Evolutionary conservation across 2,113 vertebrate genomes (phyloP), one percentile per base, ranked within the genome.

Genomic region (Aptenodytes patagonicus): DNA sequence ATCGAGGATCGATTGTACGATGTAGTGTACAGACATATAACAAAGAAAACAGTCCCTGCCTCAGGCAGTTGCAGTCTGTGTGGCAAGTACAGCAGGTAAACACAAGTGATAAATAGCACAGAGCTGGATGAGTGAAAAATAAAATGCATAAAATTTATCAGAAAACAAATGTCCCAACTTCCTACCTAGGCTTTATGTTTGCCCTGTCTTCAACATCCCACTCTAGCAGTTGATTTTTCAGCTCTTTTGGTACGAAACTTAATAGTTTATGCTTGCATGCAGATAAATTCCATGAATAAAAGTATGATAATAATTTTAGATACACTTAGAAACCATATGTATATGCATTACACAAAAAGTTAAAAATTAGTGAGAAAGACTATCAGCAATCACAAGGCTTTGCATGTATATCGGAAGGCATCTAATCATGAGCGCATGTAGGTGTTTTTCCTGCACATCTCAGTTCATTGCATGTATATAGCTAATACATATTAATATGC

Each of bases 31-130:
- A 91, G 94, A 87, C 52, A 72, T 44, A 87, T 65, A 95, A 93
- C 57, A 95, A 87, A 97, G 69, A 69, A 93, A 95, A 84, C 73
- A 69, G 83, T 70, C 61, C 81, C 80, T 94, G 89, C 91, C 89
- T 95, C 89, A 79, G 77, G 94, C 77, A 76, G 47, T 65, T 34
- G 5, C 62, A 91, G 54, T 72, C 70, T 72, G 49, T 89, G 86
- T 18, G 7, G 73, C 38, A 81, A 92, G 61, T 65, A 60, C n/a
- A 87, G 69, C 72, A 90, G 64, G 83, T 93, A 95, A 94, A 92
- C 52, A 87, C 52, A 75, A 79, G 28, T 79, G 89, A 95, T 79
- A 92, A 93, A 95, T 51, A 68, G 22, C 34, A 82, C n/a, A 29
- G 28, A 46, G 28, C 12, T 85, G 42, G 44, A 76, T 80, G 70